Percentiles rank a stretch among this genome's conserved stretches.
phyloP scores from a whole-genome alignment of 2,113 vertebrate species.

The Paramisgurnus dabryanus region DNA sequence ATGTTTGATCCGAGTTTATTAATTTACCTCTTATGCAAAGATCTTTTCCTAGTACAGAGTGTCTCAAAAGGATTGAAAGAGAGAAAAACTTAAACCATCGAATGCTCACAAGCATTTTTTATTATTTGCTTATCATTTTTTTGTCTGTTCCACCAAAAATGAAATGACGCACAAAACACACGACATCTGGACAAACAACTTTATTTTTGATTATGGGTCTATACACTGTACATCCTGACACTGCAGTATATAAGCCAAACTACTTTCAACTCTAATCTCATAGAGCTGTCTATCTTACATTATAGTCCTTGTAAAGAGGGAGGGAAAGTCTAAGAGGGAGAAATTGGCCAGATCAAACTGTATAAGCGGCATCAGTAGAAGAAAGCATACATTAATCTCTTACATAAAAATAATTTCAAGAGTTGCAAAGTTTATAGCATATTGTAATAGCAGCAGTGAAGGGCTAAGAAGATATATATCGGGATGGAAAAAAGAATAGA shows the following conservation, averaged over 20 bases:
- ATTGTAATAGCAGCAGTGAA: conserved; percentile 92
- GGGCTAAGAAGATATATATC: conserved; percentile 79
- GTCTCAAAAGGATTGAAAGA: too few species aligned
- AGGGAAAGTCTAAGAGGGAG: conserved; percentile 19
- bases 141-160: neutral
- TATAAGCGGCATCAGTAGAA: conserved; percentile 92
- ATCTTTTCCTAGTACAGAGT: too few species aligned
- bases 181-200: conserved; percentile 87
- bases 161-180: conserved; percentile 43
- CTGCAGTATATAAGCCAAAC: conserved; percentile 92
- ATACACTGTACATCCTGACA: conserved; percentile 98
- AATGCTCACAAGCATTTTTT: too few species aligned
- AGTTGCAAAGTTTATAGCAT: conserved; percentile 82
- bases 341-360: conserved; percentile 69
- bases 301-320: conserved; percentile 78
- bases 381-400: conserved; percentile 90
- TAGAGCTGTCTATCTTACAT: conserved; percentile 93
- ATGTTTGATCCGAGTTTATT: too few species aligned
- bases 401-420: conserved; percentile 96
- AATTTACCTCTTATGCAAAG: too few species aligned
- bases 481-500: conserved; percentile 61
- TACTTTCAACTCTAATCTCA: conserved; percentile 93
- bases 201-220: conserved; percentile 97
- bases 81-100: too few species aligned
- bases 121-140: neutral